A percentile compares a stretch with the other conserved stretches of the same genome.
phyloP scores from a whole-genome alignment of 2,888 invertebrate species.

The Julus scanicus region DNA sequence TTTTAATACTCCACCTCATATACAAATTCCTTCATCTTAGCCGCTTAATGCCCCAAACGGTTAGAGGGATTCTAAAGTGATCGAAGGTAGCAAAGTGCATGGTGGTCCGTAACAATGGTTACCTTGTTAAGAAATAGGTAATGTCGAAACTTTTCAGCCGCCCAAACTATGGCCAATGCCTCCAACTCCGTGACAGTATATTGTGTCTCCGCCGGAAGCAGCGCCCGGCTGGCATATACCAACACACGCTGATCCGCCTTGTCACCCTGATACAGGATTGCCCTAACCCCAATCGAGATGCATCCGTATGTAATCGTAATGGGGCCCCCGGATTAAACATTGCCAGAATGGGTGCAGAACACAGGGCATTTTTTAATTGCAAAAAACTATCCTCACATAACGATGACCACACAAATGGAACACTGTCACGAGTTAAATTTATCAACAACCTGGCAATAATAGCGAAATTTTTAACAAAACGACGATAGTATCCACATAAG shows the following conservation, averaged over 20 bases:
- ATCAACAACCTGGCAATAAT: neutral
- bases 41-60: neutral
- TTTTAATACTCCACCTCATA: neutral
- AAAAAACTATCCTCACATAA: neutral
- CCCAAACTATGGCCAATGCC: neutral
- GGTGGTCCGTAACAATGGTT: neutral
- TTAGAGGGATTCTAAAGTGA: neutral
- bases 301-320: neutral
- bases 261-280: neutral
- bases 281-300: neutral
- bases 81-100: neutral
- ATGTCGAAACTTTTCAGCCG: neutral
- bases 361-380: neutral
- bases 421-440: neutral
- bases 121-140: neutral
- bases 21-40: neutral
- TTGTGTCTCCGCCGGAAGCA: neutral
- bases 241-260: neutral
- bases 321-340: neutral
- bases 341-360: neutral
- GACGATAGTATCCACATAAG: neutral
- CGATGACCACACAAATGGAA: neutral
- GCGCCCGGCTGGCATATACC: neutral
- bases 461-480: neutral
- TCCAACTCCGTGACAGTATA: neutral